phyloP scores from a whole-genome alignment of 2,797 vertebrate species.

The Anguilla pacifica region DNA sequence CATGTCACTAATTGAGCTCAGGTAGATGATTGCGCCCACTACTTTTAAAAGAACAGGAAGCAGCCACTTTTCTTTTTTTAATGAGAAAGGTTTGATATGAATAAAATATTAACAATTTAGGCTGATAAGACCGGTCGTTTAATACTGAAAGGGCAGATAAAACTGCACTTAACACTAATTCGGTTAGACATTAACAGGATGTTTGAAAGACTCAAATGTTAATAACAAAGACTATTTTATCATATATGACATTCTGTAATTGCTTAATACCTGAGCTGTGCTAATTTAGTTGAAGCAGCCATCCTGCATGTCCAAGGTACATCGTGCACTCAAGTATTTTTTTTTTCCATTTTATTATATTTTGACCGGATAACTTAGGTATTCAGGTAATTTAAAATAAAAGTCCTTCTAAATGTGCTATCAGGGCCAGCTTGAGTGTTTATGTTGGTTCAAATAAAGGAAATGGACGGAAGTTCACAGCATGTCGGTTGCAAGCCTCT shows the following conservation, averaged over 20 bases:
- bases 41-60: not conserved
- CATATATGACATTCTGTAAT: not conserved
- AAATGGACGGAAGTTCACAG: constrained; percentile 48
- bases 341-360: not conserved
- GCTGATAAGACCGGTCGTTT: not conserved
- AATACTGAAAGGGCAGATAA: constrained; percentile 8
- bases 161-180: not conserved
- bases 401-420: constrained; percentile 19
- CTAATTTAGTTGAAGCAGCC: not conserved
- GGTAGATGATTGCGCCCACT: not conserved
- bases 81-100: constrained; percentile 6
- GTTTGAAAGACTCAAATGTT: not conserved
- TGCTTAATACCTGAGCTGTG: not conserved
- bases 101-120: not conserved
- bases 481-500: constrained; percentile 35
- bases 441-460: constrained; percentile 47
- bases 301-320: not conserved
- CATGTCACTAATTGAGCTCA: not conserved
- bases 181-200: not conserved
- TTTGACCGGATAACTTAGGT: not conserved
- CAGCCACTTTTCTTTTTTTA: not conserved
- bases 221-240: not conserved
- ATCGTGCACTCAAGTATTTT: not conserved
- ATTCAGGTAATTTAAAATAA: constrained; percentile 18
- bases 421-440: constrained; percentile 43